These are phyloP conservation scores for Conistra vaccinii DNA, from an alignment of 2,888 invertebrate species.

Conservation along the genomic window DNA sequence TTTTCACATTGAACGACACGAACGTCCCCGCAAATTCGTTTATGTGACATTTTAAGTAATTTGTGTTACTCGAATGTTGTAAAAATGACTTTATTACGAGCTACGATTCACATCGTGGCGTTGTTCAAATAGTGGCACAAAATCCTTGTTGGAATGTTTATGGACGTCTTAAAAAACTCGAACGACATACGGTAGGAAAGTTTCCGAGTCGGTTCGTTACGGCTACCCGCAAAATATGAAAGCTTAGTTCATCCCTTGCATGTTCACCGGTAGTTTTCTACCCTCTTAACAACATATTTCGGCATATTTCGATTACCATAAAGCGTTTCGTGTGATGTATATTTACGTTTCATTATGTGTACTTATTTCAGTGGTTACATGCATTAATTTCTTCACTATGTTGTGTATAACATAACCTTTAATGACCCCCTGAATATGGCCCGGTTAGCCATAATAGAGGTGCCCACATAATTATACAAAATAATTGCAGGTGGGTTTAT, in stretches of 20 bases:
- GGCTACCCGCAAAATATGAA: conserved; percentile 87
- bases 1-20: conserved; percentile 73
- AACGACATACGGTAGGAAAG: conserved; percentile 83
- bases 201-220: conserved; percentile 84
- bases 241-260: conserved; percentile 89
- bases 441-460: conserved; percentile 12
- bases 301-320: conserved; percentile 91
- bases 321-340: conserved; percentile 89
- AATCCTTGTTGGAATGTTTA: conserved; percentile 85
- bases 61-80: conserved; percentile 78
- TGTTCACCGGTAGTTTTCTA: conserved; percentile 88
- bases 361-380: conserved; percentile 77
- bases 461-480: conserved; percentile 26
- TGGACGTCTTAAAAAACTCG: conserved; percentile 84
- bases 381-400: conserved; percentile 82
- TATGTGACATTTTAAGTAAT: conserved; percentile 77
- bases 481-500: conserved; percentile 38
- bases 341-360: conserved; percentile 84
- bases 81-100: conserved; percentile 84
- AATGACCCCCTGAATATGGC: conserved; percentile 53
- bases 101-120: conserved; percentile 73
- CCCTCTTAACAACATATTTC: conserved; percentile 90
- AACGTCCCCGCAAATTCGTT: conserved; percentile 78
- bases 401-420: conserved; percentile 66
- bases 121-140: conserved; percentile 81